Percentiles rank a stretch among this genome's conserved stretches.
phyloP scores from a whole-genome alignment of 2,888 invertebrate genomes.

The Cephus spinipes region DNA sequence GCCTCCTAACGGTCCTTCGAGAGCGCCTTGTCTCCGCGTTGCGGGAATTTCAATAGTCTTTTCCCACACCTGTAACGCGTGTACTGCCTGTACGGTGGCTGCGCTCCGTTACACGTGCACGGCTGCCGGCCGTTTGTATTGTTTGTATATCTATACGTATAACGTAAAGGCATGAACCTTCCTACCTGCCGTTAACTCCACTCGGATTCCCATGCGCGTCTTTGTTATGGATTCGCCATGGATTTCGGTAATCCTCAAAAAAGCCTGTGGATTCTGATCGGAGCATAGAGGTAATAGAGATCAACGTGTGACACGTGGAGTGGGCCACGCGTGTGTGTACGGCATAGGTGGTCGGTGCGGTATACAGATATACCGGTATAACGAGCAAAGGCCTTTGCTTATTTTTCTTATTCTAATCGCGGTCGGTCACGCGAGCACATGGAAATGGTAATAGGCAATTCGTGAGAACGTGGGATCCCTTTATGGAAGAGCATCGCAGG shows the following conservation, averaged over 20 bases:
- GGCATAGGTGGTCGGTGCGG: neutral
- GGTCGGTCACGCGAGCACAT: neutral
- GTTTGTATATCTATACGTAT: neutral
- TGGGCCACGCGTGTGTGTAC: neutral
- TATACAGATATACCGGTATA: too few species aligned
- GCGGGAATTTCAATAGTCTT: constrained; percentile 51
- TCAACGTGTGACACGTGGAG: neutral
- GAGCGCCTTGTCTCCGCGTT: constrained; percentile 29
- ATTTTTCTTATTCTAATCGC: neutral
- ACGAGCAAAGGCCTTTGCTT: neutral
- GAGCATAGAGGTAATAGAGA: neutral
- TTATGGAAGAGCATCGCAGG: neutral
- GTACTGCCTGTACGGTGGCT: neutral
- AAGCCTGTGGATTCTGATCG: neutral
- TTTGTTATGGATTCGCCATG: constrained; percentile 6
- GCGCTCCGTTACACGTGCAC: constrained; percentile 24
- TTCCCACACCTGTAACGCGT: constrained; percentile 48
- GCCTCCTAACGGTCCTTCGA: constrained; percentile 56
- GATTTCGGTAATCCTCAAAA: neutral
- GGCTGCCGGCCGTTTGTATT: constrained; percentile 13
- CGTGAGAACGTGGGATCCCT: neutral
- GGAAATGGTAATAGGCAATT: neutral
- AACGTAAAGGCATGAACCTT: neutral
- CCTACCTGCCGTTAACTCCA: constrained; percentile 26
- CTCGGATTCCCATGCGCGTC: constrained; percentile 12